phyloP scores from a whole-genome alignment of 1,140 invertebrate genomes.

The Sipha flava region DNA sequence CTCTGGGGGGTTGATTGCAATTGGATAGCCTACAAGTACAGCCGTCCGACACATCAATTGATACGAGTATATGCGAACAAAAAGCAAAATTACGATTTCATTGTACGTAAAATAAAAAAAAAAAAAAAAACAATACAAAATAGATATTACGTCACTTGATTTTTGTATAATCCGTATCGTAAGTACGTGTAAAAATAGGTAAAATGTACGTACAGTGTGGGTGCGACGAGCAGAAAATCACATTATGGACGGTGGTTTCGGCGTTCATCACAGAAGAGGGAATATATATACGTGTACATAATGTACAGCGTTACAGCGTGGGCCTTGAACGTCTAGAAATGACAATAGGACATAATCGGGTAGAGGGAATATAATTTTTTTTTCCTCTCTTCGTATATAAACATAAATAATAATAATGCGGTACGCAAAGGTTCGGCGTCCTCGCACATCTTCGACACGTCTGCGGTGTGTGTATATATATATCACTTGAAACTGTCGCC shows the following conservation, averaged over 20 bases:
- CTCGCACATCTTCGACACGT: background rate
- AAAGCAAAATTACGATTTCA: slow-evolving; percentile 6
- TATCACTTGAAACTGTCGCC: background rate
- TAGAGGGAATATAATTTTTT: background rate
- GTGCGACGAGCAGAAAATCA: slow-evolving; percentile 21
- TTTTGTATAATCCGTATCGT: background rate
- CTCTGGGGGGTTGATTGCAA: background rate
- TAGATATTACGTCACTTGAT: background rate
- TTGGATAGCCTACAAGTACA: background rate
- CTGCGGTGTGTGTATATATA: background rate
- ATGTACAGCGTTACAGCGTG: background rate
- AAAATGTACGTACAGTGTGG: background rate
- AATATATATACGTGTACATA: background rate
- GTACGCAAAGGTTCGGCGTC: slow-evolving; percentile 14
- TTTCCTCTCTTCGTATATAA: background rate
- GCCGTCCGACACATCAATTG: background rate
- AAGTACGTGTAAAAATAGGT: background rate
- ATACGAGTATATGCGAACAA: background rate
- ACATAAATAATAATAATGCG: slow-evolving; percentile 1
- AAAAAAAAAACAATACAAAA: background rate
- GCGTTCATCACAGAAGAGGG: background rate
- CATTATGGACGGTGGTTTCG: slow-evolving; percentile 23
- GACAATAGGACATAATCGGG: slow-evolving; percentile 22
- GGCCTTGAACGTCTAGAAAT: slow-evolving; percentile 21
- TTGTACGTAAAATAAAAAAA: background rate